A percentile compares a stretch with the other conserved stretches of the same genome.
phyloP scores from a whole-genome alignment of 2,888 invertebrate genomes.

The Hofmannophila pseudospretella region DNA sequence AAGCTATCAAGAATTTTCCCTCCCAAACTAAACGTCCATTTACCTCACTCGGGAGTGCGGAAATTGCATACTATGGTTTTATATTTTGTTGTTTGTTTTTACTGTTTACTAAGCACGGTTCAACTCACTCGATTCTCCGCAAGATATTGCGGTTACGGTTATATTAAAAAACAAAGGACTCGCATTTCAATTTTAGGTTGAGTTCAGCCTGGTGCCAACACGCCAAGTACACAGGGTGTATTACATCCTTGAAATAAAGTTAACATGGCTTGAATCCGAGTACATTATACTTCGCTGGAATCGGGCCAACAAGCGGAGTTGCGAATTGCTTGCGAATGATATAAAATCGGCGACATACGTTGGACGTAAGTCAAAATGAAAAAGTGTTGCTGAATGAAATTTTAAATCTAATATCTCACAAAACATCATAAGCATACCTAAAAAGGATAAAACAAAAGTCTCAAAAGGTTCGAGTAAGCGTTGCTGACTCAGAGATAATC shows the following conservation, averaged over 20 bases:
- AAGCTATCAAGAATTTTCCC: slow-evolving; percentile 6
- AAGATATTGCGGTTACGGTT: not conserved
- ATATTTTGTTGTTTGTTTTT: slow-evolving; percentile 12
- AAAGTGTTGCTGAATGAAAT: slow-evolving; percentile 29
- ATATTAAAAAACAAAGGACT: not conserved
- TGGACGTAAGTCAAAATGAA: slow-evolving; percentile 32
- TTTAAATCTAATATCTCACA: too few species aligned
- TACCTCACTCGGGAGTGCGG: slow-evolving; percentile 6
- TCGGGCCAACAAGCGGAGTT: slow-evolving; percentile 43
- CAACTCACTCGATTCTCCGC: not conserved
- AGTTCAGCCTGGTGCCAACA: not conserved
- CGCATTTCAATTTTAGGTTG: not conserved
- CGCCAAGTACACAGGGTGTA: slow-evolving; percentile 21
- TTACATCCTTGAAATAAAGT: slow-evolving; percentile 48
- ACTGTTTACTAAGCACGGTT: slow-evolving; percentile 4
- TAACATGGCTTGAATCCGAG: slow-evolving; percentile 56
- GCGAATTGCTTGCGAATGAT: slow-evolving; percentile 50
- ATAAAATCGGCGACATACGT: slow-evolving; percentile 42
- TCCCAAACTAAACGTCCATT: slow-evolving; percentile 4
- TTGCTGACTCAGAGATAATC: slow-evolving; percentile 48
- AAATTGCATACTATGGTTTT: slow-evolving; percentile 17
- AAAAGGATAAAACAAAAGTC: too few species aligned
- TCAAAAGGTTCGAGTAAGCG: slow-evolving; percentile 12
- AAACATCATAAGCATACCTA: too few species aligned
- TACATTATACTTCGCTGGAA: slow-evolving; percentile 44